Percentiles rank a stretch among this genome's conserved stretches.
These are phyloP conservation scores for Campoplex nolae DNA, from an alignment of 2,888 invertebrate genomes.

Conservation along the genomic window DNA sequence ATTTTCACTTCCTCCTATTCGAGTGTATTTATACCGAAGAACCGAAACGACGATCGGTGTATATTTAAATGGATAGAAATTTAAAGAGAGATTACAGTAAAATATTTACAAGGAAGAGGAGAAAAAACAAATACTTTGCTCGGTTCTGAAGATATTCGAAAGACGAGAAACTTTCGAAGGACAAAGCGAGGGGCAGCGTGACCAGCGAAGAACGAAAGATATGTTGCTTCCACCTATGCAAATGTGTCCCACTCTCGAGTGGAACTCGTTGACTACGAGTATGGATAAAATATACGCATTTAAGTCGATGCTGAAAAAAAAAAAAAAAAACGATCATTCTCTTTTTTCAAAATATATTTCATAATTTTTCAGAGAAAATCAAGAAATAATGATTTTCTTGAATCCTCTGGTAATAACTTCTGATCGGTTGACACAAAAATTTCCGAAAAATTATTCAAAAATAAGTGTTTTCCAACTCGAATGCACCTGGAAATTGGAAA, in stretches of 20 bases:
- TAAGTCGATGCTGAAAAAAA: too few relatives aligned
- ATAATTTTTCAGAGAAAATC: too few relatives aligned
- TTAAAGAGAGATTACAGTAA: not conserved
- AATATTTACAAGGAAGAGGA: not conserved
- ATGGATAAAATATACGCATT: conserved; percentile 27
- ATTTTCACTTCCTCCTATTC: not conserved
- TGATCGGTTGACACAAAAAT: not conserved
- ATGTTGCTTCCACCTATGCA: conserved; percentile 43
- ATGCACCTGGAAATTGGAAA: not conserved
- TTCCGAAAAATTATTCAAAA: not conserved
- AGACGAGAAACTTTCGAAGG: conserved; percentile 28
- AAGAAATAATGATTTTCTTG: too few relatives aligned
- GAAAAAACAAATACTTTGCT: conserved; percentile 23
- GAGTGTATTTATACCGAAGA: not conserved
- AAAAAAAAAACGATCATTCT: conserved; percentile 9
- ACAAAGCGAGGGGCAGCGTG: conserved; percentile 38
- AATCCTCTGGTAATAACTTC: too few relatives aligned
- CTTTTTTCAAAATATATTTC: conserved; percentile 13
- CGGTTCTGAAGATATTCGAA: conserved; percentile 6
- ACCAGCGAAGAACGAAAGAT: conserved; percentile 27
- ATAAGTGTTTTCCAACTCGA: not conserved
- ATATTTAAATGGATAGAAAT: not conserved
- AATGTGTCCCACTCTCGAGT: conserved; percentile 58
- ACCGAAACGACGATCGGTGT: not conserved
- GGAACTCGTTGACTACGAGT: conserved; percentile 51